A percentile compares a stretch with the other conserved stretches of the same genome.
Conservation (phyloP, 2,113 vertebrate genomes). For the Fulmarus glacialis region DNA sequence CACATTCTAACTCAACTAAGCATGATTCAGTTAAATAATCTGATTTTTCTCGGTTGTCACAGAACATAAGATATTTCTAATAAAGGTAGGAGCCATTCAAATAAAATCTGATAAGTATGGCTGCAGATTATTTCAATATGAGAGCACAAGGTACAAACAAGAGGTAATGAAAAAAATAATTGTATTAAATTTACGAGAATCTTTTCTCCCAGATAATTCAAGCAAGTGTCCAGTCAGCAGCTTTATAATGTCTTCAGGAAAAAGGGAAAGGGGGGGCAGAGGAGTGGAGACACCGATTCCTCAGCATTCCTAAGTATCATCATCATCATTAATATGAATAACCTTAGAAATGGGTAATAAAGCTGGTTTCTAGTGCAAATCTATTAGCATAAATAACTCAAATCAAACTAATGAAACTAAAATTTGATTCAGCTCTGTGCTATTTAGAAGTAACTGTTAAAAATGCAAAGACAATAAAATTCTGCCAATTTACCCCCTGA, state of each 20-base stretch:
- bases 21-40: neutral
- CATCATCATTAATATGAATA: neutral
- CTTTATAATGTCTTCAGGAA: neutral
- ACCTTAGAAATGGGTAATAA: neutral
- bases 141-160: neutral
- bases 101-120: neutral
- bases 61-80: neutral
- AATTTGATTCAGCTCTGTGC: neutral
- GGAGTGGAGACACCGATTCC: neutral
- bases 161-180: neutral
- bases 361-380: neutral
- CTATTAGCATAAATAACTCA: constrained; percentile 26
- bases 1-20: neutral
- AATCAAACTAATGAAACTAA: constrained; percentile 22
- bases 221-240: neutral
- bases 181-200: neutral
- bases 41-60: neutral
- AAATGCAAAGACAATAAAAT: neutral
- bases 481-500: neutral
- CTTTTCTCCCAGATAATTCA: neutral
- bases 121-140: neutral
- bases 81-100: constrained; percentile 6
- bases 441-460: neutral
- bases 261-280: neutral
- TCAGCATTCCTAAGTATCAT: neutral